A percentile compares a stretch with the other conserved stretches of the same genome.
Evolutionary conservation across 2,113 vertebrate species (phyloP).

Genomic region (Semnornis frantzii): DNA sequence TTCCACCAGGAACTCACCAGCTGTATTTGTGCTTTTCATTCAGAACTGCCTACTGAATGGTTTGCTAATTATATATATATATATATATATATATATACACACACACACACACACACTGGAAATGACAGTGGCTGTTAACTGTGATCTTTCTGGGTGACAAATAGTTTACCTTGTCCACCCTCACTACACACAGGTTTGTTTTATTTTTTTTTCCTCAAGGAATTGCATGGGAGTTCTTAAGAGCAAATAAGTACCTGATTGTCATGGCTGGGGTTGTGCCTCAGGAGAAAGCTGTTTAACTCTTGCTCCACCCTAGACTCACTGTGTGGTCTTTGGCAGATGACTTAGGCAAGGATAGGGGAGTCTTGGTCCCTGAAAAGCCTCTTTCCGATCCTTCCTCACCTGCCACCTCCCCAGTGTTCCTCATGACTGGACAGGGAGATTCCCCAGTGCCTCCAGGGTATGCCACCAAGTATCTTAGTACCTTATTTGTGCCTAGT

Average conservation of each 20-base stretch:
- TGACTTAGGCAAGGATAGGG: fast-evolving
- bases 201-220: neutral
- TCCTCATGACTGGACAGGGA: neutral
- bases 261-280: neutral
- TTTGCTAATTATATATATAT: neutral
- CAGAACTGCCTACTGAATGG: neutral
- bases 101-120: neutral
- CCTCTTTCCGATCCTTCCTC: neutral
- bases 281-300: neutral
- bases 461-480: neutral
- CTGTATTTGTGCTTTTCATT: conserved; percentile 29
- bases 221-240: neutral
- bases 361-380: neutral
- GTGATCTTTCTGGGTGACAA: neutral
- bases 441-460: neutral
- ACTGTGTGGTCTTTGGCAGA: neutral
- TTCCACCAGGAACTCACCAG: neutral
- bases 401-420: neutral
- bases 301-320: neutral
- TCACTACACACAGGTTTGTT: neutral
- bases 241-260: neutral
- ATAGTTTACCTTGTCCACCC: neutral
- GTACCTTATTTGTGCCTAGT: neutral
- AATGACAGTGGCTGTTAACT: neutral
- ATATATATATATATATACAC: neutral